Evolutionary conservation across 2,888 invertebrate species (phyloP).

Genomic region (Coleophora flavipennella): DNA sequence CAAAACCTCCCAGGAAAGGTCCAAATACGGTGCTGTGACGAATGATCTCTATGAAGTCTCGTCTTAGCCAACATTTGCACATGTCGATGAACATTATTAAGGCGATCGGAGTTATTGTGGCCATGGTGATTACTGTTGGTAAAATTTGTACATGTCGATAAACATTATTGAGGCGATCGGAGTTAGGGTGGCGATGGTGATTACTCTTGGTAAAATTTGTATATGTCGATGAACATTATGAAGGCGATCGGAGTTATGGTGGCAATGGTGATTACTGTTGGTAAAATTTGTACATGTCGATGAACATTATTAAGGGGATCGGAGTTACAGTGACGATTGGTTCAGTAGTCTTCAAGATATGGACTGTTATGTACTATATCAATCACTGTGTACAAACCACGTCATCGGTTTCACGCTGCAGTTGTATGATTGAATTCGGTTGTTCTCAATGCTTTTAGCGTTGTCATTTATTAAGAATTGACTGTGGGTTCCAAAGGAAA

Average conservation of each 20-base stretch:
- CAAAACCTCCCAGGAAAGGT: constrained; percentile 34
- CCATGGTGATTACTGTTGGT: constrained; percentile 18
- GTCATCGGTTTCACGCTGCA: too few species aligned
- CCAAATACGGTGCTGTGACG: constrained; percentile 44
- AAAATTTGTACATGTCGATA: background rate
- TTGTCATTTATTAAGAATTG: too few species aligned
- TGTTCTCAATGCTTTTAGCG: too few species aligned
- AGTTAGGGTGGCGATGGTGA: constrained; percentile 7
- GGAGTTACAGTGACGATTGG: constrained; percentile 4
- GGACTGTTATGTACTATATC: too few species aligned
- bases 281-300: background rate
- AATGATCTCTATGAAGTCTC: constrained; percentile 38
- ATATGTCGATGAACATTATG: too few species aligned
- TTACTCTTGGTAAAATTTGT: constrained; percentile 14
- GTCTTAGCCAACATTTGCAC: constrained; percentile 20
- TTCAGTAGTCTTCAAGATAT: too few species aligned
- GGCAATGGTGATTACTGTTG: constrained; percentile 18
- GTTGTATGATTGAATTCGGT: too few species aligned
- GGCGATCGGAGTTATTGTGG: constrained; percentile 17
- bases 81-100: constrained; percentile 25
- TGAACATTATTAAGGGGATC: too few species aligned
- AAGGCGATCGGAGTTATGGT: too few species aligned
- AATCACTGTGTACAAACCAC: too few species aligned
- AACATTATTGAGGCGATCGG: too few species aligned
- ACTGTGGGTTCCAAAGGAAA: too few species aligned